Conservation (phyloP, 2,888 invertebrate genomes). For the Conistra vaccinii region DNA sequence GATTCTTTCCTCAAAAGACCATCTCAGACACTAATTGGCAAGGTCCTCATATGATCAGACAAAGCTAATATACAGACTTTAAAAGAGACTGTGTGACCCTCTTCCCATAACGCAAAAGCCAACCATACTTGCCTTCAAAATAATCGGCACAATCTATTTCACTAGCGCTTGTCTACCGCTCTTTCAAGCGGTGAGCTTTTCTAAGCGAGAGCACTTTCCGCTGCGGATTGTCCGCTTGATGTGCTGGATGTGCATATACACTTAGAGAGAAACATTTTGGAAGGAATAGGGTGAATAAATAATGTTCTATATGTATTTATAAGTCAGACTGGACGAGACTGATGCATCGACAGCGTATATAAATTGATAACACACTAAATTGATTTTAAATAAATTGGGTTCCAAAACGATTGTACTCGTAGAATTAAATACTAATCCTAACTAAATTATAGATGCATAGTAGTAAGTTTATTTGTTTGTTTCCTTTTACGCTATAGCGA, state of each 20-base stretch:
- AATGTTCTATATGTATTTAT: conserved; percentile 16
- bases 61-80: not conserved
- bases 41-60: not conserved
- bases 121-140: not conserved
- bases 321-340: not conserved
- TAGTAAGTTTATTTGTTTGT: too few species aligned
- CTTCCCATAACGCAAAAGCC: not conserved
- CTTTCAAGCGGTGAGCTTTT: conserved; percentile 39
- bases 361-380: not conserved
- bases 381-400: not conserved
- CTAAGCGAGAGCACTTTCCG: conserved; percentile 29
- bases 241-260: conserved; percentile 22
- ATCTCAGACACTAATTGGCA: not conserved
- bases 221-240: conserved; percentile 36
- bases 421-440: not conserved
- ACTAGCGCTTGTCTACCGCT: conserved; percentile 25
- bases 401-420: too few species aligned
- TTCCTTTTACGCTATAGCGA: too few species aligned
- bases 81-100: not conserved
- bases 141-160: conserved; percentile 11
- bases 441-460: too few species aligned
- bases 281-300: conserved; percentile 25
- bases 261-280: conserved; percentile 20
- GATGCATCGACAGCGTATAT: not conserved
- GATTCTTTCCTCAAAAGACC: not conserved